These are phyloP conservation scores for Clarias platycephalus DNA, from an alignment of 2,797 vertebrate species.

Conservation along the genomic window DNA sequence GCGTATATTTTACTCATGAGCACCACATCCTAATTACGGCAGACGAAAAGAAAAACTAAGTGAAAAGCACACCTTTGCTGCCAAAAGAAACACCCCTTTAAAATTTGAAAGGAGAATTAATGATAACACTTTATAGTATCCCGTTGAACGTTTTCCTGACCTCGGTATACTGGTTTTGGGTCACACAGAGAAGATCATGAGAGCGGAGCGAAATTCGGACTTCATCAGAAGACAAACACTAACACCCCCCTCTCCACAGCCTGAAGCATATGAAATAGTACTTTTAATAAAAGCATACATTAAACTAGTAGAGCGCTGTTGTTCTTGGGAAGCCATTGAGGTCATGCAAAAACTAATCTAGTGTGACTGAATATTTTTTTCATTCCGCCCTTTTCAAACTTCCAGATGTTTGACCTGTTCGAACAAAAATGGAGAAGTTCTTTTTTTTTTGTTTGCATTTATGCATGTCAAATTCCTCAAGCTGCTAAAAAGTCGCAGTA, in stretches of 20 bases:
- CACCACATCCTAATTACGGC: slow-evolving; percentile 60
- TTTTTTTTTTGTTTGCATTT: slow-evolving; percentile 61
- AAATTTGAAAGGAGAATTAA: slow-evolving; percentile 60
- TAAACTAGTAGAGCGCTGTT: slow-evolving; percentile 66
- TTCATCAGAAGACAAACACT: slow-evolving; percentile 43
- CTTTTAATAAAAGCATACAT: slow-evolving; percentile 68
- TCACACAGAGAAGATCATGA: slow-evolving; percentile 22
- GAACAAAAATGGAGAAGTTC: slow-evolving; percentile 38
- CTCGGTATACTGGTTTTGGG: slow-evolving; percentile 55
- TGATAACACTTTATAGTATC: slow-evolving; percentile 71
- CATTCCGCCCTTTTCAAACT: slow-evolving; percentile 71
- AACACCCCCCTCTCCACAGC: slow-evolving; percentile 39
- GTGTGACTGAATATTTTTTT: slow-evolving; percentile 76
- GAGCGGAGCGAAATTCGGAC: background rate
- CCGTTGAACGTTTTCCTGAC: slow-evolving; percentile 65
- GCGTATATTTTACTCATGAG: slow-evolving; percentile 64
- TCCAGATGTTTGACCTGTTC: slow-evolving; percentile 75
- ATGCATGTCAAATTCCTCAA: slow-evolving; percentile 60
- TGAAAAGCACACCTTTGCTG: slow-evolving; percentile 62
- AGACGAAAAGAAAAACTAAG: slow-evolving; percentile 57
- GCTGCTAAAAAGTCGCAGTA: slow-evolving; percentile 29
- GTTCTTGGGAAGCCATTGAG: slow-evolving; percentile 67
- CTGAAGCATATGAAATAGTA: slow-evolving; percentile 49
- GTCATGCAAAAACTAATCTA: slow-evolving; percentile 67
- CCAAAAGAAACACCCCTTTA: slow-evolving; percentile 64